Evolutionary conservation across 2,888 invertebrate genomes (phyloP), one percentile per base, ranked within the genome.

Genomic region (Sinopyrophorus schimmeli): DNA sequence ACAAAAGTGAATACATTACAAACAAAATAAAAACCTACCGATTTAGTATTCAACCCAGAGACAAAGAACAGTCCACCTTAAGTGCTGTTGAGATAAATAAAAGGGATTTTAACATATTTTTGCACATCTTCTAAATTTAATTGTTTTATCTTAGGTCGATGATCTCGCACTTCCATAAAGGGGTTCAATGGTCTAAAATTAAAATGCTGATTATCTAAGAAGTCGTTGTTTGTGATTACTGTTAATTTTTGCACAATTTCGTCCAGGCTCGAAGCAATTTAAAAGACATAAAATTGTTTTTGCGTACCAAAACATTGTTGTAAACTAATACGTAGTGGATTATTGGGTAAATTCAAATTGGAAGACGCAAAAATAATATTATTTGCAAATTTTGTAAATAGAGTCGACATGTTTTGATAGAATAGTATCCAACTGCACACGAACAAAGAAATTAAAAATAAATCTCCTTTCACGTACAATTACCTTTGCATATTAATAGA

Each of bases 341-440:
- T n/a, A n/a, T n/a, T n/a, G n/a, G n/a, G 31, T 37, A 40, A 51
- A 54, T 48, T 50, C 47, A 58, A 61, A 56, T 54, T 55, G 62
- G 55, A n/a, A 67, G 62, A 63, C 65, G 65, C 55, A 66, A 59
- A 60, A 54, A 63, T 63, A 62, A 63, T 62, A 64, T 62, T 41
- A 38, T 42, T 39, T 34, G 63, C 58, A 60, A 62, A 49, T 47
- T 35, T 42, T 17, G 28, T 59, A 14, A 12, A 12, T 15, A 24
- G 14, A 20, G 64, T 63, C 59, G 63, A 70, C 66, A 63, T 69
- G 64, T 70, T 70, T 63, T 57, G 56, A 35, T 60, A 53, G 66
- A 61, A 44, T 65, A 66, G 65, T 66, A 65, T 47, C 32, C 34
- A 10, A 38, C 14, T 38, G 48, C 35, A 51, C 51, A 53, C 41